These are phyloP conservation scores for Patella pellucida DNA, from an alignment of 2,888 invertebrate genomes.

Conservation along the genomic window DNA sequence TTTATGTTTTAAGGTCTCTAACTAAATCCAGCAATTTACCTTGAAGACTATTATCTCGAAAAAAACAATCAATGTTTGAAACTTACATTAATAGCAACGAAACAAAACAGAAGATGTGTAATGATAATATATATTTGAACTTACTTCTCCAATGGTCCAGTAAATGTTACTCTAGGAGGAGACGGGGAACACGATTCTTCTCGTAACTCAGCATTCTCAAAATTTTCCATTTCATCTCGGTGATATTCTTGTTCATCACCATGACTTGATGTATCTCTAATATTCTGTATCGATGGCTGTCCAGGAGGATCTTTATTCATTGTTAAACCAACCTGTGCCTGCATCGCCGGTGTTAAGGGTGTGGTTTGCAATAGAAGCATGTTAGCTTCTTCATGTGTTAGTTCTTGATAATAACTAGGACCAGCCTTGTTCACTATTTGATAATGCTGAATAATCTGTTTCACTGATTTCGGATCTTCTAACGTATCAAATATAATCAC, in stretches of 20 bases:
- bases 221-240: neutral
- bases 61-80: conserved; percentile 24
- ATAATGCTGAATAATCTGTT: conserved; percentile 29
- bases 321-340: conserved; percentile 17
- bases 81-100: conserved; percentile 11
- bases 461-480: conserved; percentile 27
- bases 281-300: neutral
- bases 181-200: conserved; percentile 40
- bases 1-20: neutral
- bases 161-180: conserved; percentile 55
- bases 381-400: conserved; percentile 83
- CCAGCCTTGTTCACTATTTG: conserved; percentile 26
- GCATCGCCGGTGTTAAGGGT: conserved; percentile 73
- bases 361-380: conserved; percentile 84
- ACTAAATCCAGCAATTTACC: neutral
- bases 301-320: neutral
- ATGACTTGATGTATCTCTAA: neutral
- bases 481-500: conserved; percentile 43
- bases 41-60: neutral
- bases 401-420: conserved; percentile 75
- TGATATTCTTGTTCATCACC: conserved; percentile 4
- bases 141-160: conserved; percentile 53
- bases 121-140: conserved; percentile 9
- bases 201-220: conserved; percentile 23
- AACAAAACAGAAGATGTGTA: neutral